Conservation (phyloP, 2,888 invertebrate genomes). For the Acleris laterana region DNA sequence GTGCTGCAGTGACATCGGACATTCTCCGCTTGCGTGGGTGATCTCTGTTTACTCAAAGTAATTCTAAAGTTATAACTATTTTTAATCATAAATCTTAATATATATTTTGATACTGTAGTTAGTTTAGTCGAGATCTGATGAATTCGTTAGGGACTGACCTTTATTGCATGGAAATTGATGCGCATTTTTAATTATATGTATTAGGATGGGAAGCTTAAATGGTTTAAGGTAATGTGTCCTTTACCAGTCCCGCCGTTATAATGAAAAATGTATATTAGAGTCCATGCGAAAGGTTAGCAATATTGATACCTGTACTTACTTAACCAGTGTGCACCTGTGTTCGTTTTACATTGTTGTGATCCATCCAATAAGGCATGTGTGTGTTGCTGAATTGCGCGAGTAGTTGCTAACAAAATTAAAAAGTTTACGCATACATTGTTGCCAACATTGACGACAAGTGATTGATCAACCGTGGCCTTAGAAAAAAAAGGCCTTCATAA, state of each 20-base stretch:
- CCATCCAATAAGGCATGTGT: slow-evolving; percentile 80
- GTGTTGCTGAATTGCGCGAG: slow-evolving; percentile 63
- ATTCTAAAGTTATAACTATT: slow-evolving; percentile 61
- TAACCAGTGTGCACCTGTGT: slow-evolving; percentile 82
- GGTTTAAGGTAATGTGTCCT: slow-evolving; percentile 9
- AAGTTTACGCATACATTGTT: slow-evolving; percentile 37
- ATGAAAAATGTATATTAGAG: slow-evolving; percentile 31
- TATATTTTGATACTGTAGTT: slow-evolving; percentile 70
- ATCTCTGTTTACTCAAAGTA: slow-evolving; percentile 76
- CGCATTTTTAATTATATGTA: slow-evolving; percentile 20
- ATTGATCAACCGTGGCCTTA: background rate
- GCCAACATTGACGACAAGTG: slow-evolving; percentile 18
- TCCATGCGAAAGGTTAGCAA: slow-evolving; percentile 41
- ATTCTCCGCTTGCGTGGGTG: slow-evolving; percentile 64
- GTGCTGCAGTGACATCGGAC: slow-evolving; percentile 63
- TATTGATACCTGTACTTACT: slow-evolving; percentile 85
- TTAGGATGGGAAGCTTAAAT: slow-evolving; percentile 3
- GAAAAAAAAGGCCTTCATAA: slow-evolving; percentile 63
- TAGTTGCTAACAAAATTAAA: slow-evolving; percentile 31
- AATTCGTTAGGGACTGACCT: slow-evolving; percentile 50
- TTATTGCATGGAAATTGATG: slow-evolving; percentile 18
- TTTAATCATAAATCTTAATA: slow-evolving; percentile 64
- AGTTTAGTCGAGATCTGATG: slow-evolving; percentile 51
- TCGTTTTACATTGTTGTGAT: slow-evolving; percentile 79
- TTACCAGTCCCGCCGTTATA: slow-evolving; percentile 8